Evolutionary conservation across 2,797 vertebrate genomes (phyloP), one percentile per base, ranked within the genome.

Genomic region (Podarcis lilfordi): DNA sequence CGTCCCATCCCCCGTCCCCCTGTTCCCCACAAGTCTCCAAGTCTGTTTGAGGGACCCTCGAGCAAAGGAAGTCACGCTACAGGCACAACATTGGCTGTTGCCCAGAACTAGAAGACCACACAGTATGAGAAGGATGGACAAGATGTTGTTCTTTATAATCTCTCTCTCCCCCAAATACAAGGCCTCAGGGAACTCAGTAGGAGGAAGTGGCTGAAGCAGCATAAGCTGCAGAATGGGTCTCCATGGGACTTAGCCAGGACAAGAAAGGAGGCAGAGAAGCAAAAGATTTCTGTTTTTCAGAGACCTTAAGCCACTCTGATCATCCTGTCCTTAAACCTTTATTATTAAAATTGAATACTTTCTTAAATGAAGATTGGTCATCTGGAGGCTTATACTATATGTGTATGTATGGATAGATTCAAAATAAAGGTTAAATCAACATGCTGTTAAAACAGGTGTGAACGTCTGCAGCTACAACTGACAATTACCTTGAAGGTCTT

Each of bases 401-500:
- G 3, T 55, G 13, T 55, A 55, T 15, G 50, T 55, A 15, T 55
- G 13, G 27, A 74, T 37, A 55, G 66, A 80, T 27, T 61, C 69
- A 37, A 88, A 27, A n/a, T n/a, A 84, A 71, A 71, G 15, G 45
- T 50, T 71, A 71, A 72, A 81, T 43, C 6, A 75, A 61, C 19
- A 75, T 9, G 17, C 27, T 21, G 13, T 64, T 80, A 13, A 74
- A 74, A 87, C 9, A 8, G 19, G 3, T 74, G 23, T 55, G 59
- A 29, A 7, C 29, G 23, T 35, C 19, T 77, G 8, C 27, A 78
- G 27, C 27, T 23, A 29, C 43, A n/a, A 66, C 55, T 68, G n/a
- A 75, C 21, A 1, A 85, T 92, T 96, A 99, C 99, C 96, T 96
- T 95, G 92, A 99, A 98, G 87, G 98, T 97, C 95, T 96, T 98